Base-by-base conservation (phyloP, 2,797 vertebrate genomes). In the Cossypha heuglini region DNA sequence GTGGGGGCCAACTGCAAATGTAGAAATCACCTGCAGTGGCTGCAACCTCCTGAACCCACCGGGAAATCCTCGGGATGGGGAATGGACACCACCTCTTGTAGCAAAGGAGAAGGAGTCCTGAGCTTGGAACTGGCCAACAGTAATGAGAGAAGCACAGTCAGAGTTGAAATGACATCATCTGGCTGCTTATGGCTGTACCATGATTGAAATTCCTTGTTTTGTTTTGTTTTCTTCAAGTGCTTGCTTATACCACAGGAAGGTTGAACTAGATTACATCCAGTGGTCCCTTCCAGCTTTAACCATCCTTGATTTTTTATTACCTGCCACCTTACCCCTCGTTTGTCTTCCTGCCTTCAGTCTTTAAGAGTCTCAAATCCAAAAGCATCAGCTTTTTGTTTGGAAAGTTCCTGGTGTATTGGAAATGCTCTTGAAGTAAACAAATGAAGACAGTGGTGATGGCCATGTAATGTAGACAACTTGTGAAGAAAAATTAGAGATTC, bases 401-500 rank as follows among this genome's bases (percentile, higher is more conserved):
- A 49, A 91, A 88, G 46, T 7, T 18, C 38, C 38, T 82, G 48
- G 9, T 59, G n/a, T 67, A 33, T 46, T 85, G 52, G 46, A 77
- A 94, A 58, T 42, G 21, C 49, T 88, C 42, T 68, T 67, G 17
- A 90, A 81, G 45, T 76, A 90, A 95, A 91, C 77, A 76, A 82
- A 86, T 43, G 9, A 59, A 82, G 68, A 67, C 38, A 76, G 20
- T 67, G 43, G 13, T 73, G 69, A 52, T 61, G 37, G 24, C 33
- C 81, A 37, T 40, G 20, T 88, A 83, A 69, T 18, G 42, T 16
- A 81, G 69, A 63, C 33, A 90, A 92, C 28, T 48, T 88, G 40
- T 11, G 38, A 88, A 80, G 37, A 26, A 88, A 87, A 89, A 75
- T 93, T 75, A 55, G 28, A 31, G 51, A 64, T 80, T 76, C 21